phyloP scores from a whole-genome alignment of 2,888 invertebrate genomes.

The Protonemura montana region DNA sequence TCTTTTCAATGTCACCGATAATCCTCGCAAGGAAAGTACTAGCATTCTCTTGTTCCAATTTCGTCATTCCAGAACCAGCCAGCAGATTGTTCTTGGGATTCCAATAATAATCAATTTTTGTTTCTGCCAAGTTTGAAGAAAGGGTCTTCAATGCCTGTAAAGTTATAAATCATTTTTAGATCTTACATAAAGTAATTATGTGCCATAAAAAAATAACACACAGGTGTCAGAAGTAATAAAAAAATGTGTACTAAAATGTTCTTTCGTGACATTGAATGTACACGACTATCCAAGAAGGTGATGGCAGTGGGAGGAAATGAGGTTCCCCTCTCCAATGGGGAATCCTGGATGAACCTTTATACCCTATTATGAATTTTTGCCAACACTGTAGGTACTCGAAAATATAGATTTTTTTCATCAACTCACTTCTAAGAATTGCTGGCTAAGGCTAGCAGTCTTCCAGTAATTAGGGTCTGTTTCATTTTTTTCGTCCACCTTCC shows the following conservation, averaged over 20 bases:
- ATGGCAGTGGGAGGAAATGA: too few species aligned
- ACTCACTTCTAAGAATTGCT: constrained; percentile 52
- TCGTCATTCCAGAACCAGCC: constrained; percentile 42
- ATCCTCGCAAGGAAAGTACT: constrained; percentile 1
- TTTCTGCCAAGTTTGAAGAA: constrained; percentile 54
- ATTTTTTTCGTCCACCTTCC: constrained; percentile 56
- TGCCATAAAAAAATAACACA: too few species aligned
- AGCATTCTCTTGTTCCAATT: not conserved
- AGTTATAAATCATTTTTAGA: constrained; percentile 10
- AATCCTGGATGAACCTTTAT: too few species aligned
- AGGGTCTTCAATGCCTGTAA: constrained; percentile 61
- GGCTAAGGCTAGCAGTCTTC: constrained; percentile 46
- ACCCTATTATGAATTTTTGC: too few species aligned
- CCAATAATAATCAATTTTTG: constrained; percentile 63
- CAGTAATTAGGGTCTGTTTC: constrained; percentile 40
- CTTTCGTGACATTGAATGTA: too few species aligned
- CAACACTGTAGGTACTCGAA: too few species aligned
- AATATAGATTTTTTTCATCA: not conserved
- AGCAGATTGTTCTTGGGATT: constrained; percentile 61
- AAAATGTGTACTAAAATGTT: too few species aligned
- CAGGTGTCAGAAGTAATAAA: too few species aligned
- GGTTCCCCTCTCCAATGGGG: too few species aligned
- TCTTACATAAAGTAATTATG: too few species aligned
- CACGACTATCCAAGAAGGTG: too few species aligned
- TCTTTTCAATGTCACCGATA: constrained; percentile 31